Conservation (phyloP, 2,113 vertebrate genomes). For the Merops nubicus region DNA sequence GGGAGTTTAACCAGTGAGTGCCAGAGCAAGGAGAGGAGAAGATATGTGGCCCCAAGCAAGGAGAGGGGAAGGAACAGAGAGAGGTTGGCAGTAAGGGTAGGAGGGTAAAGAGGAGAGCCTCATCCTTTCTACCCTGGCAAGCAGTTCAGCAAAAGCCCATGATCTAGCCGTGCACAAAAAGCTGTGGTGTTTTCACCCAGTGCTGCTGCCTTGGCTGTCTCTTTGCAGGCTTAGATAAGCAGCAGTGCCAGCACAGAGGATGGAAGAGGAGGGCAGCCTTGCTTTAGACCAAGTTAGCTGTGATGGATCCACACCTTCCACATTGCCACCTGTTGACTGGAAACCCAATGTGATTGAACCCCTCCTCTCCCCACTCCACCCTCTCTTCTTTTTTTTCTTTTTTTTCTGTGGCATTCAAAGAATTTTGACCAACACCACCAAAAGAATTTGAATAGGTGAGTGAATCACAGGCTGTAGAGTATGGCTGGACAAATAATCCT, state of each 20-base stretch:
- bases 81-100: background rate
- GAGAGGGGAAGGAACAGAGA: background rate
- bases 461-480: background rate
- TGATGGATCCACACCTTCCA: background rate
- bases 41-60: background rate
- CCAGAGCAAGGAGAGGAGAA: background rate
- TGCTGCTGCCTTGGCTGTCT: background rate
- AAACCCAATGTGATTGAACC: background rate
- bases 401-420: background rate
- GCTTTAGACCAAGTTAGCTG: background rate
- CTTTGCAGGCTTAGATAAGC: background rate
- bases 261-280: background rate
- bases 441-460: background rate
- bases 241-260: background rate
- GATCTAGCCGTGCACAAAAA: background rate
- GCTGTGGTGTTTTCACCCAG: accelerated
- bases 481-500: background rate
- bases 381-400: too few relatives aligned
- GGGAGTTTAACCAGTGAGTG: background rate
- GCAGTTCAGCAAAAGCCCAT: background rate
- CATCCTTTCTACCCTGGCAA: background rate
- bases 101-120: background rate
- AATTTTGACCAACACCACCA: background rate
- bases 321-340: background rate
- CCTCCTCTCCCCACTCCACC: accelerated